phyloP scores from a whole-genome alignment of 1,140 invertebrate species.

The Anoplolepis gracilipes region DNA sequence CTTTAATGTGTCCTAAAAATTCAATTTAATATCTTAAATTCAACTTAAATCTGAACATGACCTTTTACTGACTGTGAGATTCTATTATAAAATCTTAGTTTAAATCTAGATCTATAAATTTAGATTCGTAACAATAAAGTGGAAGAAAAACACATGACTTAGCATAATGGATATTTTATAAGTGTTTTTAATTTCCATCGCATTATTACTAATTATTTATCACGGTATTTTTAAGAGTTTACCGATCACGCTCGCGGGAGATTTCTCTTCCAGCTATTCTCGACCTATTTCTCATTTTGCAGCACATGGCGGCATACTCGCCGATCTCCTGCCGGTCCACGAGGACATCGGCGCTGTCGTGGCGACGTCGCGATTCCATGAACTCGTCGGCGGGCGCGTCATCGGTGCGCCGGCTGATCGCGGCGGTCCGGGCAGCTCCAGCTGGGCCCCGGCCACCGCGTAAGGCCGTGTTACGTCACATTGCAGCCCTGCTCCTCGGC shows the following conservation, averaged over 20 bases:
- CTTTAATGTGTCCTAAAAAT: too few relatives aligned
- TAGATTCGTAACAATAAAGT: too few relatives aligned
- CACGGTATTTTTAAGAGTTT: background rate
- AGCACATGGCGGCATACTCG: slow-evolving; percentile 88
- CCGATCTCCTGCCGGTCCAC: slow-evolving; percentile 87
- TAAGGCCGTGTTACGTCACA: slow-evolving; percentile 85
- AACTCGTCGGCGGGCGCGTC: slow-evolving; percentile 90
- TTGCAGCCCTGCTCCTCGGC: slow-evolving; percentile 87
- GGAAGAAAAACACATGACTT: too few relatives aligned
- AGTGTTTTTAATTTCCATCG: background rate
- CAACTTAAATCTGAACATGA: too few relatives aligned
- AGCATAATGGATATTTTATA: too few relatives aligned
- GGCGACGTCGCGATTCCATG: slow-evolving; percentile 88
- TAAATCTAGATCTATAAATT: background rate
- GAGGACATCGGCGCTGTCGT: slow-evolving; percentile 82
- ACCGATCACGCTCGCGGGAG: background rate
- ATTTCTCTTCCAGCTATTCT: background rate
- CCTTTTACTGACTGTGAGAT: background rate
- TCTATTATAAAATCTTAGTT: background rate
- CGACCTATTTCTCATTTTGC: background rate
- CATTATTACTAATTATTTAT: background rate
- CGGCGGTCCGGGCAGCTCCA: slow-evolving; percentile 86
- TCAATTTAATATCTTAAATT: too few relatives aligned
- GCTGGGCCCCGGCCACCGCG: slow-evolving; percentile 85
- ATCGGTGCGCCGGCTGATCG: slow-evolving; percentile 89